These are phyloP conservation scores for Phytoseiulus persimilis DNA, from an alignment of 2,888 invertebrate species.

Conservation along the genomic window DNA sequence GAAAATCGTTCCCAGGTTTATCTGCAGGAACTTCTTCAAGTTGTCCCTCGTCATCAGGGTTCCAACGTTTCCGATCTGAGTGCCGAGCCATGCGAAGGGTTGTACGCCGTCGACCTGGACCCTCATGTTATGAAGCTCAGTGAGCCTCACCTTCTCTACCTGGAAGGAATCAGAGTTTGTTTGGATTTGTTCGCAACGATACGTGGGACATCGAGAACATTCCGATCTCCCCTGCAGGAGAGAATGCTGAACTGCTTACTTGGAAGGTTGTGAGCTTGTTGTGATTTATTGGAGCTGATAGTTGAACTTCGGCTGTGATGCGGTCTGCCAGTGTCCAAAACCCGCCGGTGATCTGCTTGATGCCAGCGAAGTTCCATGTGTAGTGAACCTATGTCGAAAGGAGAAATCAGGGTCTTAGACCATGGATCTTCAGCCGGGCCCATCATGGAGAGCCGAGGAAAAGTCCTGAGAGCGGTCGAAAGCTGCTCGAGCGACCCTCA, in stretches of 20 bases:
- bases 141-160: slow-evolving; percentile 11
- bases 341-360: background rate
- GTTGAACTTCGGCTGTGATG: background rate
- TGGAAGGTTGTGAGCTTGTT: background rate
- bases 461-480: too few relatives aligned
- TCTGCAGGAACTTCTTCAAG: slow-evolving; percentile 20
- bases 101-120: slow-evolving; percentile 19
- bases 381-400: background rate
- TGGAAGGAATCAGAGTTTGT: background rate
- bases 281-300: slow-evolving; percentile 9
- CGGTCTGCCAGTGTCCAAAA: slow-evolving; percentile 31
- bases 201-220: too few relatives aligned
- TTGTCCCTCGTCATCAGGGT: slow-evolving; percentile 13
- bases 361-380: slow-evolving; percentile 26
- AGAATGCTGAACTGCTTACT: background rate
- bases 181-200: too few relatives aligned
- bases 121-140: slow-evolving; percentile 21
- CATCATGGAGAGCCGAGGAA: too few relatives aligned
- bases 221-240: background rate
- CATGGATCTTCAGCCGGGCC: too few relatives aligned
- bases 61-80: slow-evolving; percentile 15
- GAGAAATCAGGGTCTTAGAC: too few relatives aligned
- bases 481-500: too few relatives aligned
- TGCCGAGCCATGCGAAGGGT: slow-evolving; percentile 22
- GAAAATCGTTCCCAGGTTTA: background rate